Conservation (phyloP, 2,888 invertebrate genomes). For the Piscicola geometra region DNA sequence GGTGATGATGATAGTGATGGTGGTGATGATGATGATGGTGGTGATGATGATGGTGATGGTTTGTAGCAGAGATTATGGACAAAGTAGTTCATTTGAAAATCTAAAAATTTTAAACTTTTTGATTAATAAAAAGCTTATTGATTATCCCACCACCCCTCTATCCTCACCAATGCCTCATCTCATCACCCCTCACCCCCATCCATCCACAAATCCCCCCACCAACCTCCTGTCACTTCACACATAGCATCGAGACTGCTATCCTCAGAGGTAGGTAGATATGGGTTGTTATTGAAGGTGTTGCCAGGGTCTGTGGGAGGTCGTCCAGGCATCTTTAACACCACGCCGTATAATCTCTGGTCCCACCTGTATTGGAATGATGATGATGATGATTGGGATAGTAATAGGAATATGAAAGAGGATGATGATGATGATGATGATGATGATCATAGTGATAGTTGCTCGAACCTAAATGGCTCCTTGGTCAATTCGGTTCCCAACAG, state of each 20-base stretch:
- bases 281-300: slow-evolving; percentile 65
- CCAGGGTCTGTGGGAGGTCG: slow-evolving; percentile 63
- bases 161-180: neutral
- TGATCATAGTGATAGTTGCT: no score
- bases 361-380: slow-evolving; percentile 62
- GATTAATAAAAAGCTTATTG: no score
- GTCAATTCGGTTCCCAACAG: slow-evolving; percentile 95
- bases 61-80: no score
- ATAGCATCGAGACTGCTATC: slow-evolving; percentile 91
- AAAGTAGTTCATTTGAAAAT: no score
- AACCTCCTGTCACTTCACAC: slow-evolving; percentile 97
- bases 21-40: no score
- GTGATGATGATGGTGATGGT: no score
- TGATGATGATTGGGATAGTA: no score
- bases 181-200: neutral
- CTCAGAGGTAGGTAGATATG: slow-evolving; percentile 77
- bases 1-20: no score
- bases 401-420: no score
- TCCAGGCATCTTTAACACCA: slow-evolving; percentile 81
- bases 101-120: no score
- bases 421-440: no score
- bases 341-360: slow-evolving; percentile 94
- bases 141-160: no score
- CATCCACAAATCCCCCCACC: slow-evolving; percentile 37
- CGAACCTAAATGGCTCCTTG: slow-evolving; percentile 78